Evolutionary conservation across 2,888 invertebrate genomes (phyloP), one percentile per base, ranked within the genome.

Genomic region (Cantharis rufa): DNA sequence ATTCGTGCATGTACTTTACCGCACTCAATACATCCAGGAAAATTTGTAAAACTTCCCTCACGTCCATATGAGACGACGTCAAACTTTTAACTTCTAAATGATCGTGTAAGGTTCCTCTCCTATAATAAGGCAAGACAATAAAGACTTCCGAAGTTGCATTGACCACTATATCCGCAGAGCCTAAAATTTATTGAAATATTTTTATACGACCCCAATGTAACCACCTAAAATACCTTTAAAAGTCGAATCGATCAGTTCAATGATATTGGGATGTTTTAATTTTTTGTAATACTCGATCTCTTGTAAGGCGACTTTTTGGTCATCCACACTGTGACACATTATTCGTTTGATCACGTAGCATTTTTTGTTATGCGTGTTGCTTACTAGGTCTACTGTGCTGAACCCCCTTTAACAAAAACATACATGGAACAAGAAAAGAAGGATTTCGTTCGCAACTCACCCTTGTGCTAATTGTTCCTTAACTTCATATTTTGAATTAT

Each of bases 261-360:
- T 91, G 15, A 96, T 91, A 86, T 94, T 94, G 3, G 92, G 92
- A 86, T 95, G 94, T 79, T 92, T 90, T 24, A 95, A 88, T 82
- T 91, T 89, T 75, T 92, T 91, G 85, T 94, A 93, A 84, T 93
- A 92, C 82, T 94, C 93, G 68, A 95, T 92, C 89, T 96, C 96
- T 79, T 91, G 90, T 84, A 93, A 85, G 0, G 94, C 95, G 78
- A 90, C 86, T 84, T 91, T 91, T 85, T 95, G 94, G 86, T 96
- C 96, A 80, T 94, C 93, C 76, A 91, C 89, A 78, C 93, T 92
- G 87, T 96, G 95, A 84, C 95, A 95, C n/a, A 91, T 90, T 76
- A 96, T 94, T 83, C 94, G 91, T 88, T 96, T 96, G 66, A 96
- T 88, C 7, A 95, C 96, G 88, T 91, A 95, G 80, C 90, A 89